phyloP scores from a whole-genome alignment of 2,888 invertebrate genomes.

The Synanthedon formicaeformis region DNA sequence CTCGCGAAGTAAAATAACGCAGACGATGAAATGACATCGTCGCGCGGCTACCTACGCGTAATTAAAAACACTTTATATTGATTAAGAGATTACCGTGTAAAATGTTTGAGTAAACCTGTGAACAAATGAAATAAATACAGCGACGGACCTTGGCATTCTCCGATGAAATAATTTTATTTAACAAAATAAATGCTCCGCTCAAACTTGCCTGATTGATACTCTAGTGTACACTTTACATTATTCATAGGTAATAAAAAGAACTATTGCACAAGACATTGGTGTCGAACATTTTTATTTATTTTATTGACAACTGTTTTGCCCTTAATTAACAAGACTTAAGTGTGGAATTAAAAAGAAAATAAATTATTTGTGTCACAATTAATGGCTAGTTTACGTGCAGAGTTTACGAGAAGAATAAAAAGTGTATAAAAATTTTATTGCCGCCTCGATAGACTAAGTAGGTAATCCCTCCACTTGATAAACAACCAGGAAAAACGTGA shows the following conservation, averaged over 20 bases:
- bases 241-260: slow-evolving; percentile 24
- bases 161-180: not conserved
- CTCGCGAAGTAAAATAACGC: too few species aligned
- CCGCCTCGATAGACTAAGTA: not conserved
- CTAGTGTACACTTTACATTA: slow-evolving; percentile 23
- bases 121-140: slow-evolving; percentile 16
- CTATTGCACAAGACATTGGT: slow-evolving; percentile 3
- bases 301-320: slow-evolving; percentile 3
- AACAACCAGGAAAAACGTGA: slow-evolving; percentile 13
- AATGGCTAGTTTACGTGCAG: not conserved
- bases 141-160: slow-evolving; percentile 28
- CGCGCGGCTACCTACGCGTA: slow-evolving; percentile 27
- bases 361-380: not conserved
- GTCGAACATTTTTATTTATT: slow-evolving; percentile 4
- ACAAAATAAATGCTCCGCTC: not conserved
- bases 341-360: not conserved
- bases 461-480: slow-evolving; percentile 4
- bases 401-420: not conserved
- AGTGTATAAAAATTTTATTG: not conserved
- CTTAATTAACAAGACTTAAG: slow-evolving; percentile 3
- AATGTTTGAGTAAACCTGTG: slow-evolving; percentile 18
- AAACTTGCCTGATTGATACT: slow-evolving; percentile 26
- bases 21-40: slow-evolving; percentile 23
- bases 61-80: slow-evolving; percentile 53
- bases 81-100: slow-evolving; percentile 41